Conservation (phyloP, 2,113 vertebrate genomes). For the Zosterops lateralis region DNA sequence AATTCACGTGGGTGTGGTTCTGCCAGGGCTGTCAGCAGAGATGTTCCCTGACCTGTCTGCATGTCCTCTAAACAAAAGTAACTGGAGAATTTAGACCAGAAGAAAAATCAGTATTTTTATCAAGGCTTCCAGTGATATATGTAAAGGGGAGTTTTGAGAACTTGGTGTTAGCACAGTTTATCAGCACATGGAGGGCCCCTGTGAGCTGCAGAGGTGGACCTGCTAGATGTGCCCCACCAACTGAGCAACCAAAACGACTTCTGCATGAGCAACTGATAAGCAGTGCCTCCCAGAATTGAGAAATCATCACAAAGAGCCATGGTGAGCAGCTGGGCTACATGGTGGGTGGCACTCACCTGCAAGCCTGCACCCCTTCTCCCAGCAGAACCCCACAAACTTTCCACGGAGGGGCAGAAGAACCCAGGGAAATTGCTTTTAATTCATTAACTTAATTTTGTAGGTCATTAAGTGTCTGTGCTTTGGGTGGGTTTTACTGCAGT, state of each 20-base stretch:
- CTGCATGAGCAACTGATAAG: conserved; percentile 9
- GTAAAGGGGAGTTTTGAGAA: background rate
- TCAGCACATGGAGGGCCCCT: background rate
- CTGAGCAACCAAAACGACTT: background rate
- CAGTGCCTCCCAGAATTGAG: background rate
- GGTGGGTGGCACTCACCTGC: background rate
- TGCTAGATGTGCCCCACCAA: background rate
- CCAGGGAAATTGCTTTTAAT: background rate
- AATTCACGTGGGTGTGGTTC: background rate
- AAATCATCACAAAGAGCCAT: background rate
- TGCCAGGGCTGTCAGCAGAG: background rate
- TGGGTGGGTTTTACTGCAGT: background rate
- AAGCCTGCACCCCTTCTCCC: background rate
- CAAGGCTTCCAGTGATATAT: background rate
- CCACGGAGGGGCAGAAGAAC: background rate
- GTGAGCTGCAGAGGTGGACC: background rate
- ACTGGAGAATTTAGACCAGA: background rate
- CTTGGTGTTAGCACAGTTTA: background rate
- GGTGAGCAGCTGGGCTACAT: background rate
- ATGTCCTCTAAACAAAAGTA: background rate
- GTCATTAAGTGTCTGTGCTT: background rate
- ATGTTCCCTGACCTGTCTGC: background rate
- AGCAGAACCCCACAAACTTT: background rate
- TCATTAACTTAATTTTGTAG: background rate
- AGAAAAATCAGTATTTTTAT: background rate